phyloP scores from a whole-genome alignment of 2,888 invertebrate genomes.

The Diplazon laetatorius region DNA sequence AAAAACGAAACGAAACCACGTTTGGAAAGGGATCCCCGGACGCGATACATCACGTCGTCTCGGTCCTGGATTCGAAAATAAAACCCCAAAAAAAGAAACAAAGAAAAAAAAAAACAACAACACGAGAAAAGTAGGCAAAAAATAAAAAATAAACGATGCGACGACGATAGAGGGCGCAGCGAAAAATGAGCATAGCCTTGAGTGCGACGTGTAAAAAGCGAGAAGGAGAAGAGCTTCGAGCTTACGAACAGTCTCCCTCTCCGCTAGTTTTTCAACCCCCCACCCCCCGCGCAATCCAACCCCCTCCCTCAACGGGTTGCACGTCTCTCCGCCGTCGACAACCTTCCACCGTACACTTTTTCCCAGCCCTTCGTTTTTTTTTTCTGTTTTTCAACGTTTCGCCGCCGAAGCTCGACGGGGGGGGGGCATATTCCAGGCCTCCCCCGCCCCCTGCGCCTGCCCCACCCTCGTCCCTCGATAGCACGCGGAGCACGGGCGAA shows the following conservation, averaged over 20 bases:
- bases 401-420: constrained; percentile 51
- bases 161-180: constrained; percentile 25
- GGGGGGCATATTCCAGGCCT: no score
- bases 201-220: constrained; percentile 21
- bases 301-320: constrained; percentile 58
- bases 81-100: constrained; percentile 58
- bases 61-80: constrained; percentile 66
- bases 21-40: constrained; percentile 73
- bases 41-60: constrained; percentile 79
- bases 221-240: constrained; percentile 46
- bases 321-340: constrained; percentile 59
- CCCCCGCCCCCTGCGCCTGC: constrained; percentile 42
- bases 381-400: no score
- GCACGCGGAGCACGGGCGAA: constrained; percentile 38
- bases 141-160: constrained; percentile 65
- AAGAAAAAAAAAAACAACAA: constrained; percentile 66
- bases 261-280: constrained; percentile 57
- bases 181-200: constrained; percentile 59
- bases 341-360: constrained; percentile 63
- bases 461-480: constrained; percentile 51
- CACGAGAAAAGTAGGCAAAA: constrained; percentile 60
- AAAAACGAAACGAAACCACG: constrained; percentile 79
- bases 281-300: constrained; percentile 41
- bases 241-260: constrained; percentile 51
- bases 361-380: constrained; percentile 51